Percentiles rank a stretch among this genome's conserved stretches.
Evolutionary conservation across 2,113 vertebrate species (phyloP).

Genomic region (Lipophrys pholis): DNA sequence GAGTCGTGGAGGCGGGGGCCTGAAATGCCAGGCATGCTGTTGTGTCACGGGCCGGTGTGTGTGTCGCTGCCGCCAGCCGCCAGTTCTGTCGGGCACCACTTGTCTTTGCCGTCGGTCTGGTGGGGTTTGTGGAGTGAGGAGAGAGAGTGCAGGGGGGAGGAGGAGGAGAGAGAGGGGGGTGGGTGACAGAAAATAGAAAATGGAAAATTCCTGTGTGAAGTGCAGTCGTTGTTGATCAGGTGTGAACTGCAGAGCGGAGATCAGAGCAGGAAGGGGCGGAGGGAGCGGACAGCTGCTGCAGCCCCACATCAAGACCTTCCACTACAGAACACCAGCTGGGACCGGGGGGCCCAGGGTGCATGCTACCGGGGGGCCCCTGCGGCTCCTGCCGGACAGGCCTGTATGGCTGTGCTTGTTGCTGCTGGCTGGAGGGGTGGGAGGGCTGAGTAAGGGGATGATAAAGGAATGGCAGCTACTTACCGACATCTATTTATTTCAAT

Average conservation of each 20-base stretch:
- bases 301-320: slow-evolving; percentile 53
- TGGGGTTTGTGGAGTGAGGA: no score
- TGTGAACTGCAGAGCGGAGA: slow-evolving; percentile 80
- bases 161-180: slow-evolving; percentile 27
- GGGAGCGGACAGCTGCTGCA: slow-evolving; percentile 76
- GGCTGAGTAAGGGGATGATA: no score
- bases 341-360: no score
- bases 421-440: no score
- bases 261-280: slow-evolving; percentile 69
- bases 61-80: slow-evolving; percentile 54
- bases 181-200: slow-evolving; percentile 83
- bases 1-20: slow-evolving; percentile 53
- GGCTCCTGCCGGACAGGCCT: no score
- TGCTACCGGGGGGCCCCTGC: no score
- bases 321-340: slow-evolving; percentile 62
- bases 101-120: slow-evolving; percentile 65
- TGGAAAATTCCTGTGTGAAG: slow-evolving; percentile 86
- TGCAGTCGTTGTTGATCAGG: slow-evolving; percentile 84
- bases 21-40: slow-evolving; percentile 68
- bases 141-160: no score
- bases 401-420: no score
- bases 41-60: slow-evolving; percentile 57
- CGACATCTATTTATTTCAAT: no score
- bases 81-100: slow-evolving; percentile 69
- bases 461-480: no score